Conservation (phyloP, 1,140 invertebrate species). For the Planococcus citri region DNA sequence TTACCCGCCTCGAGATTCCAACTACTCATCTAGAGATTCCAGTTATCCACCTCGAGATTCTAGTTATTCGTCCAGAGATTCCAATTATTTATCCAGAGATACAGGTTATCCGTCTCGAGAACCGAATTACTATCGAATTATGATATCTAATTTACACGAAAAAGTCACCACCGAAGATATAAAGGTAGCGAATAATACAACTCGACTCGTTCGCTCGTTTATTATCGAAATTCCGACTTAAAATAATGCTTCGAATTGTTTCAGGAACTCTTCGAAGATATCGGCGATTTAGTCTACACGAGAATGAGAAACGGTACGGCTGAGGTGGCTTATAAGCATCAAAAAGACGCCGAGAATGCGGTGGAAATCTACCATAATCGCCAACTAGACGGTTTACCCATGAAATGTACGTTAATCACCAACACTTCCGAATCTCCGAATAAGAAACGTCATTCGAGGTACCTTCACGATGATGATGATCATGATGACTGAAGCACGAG, state of each 20-base stretch:
- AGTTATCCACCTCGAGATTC: no score
- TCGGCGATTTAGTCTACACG: conserved; percentile 71
- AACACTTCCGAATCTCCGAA: neutral
- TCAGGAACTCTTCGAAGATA: conserved; percentile 82
- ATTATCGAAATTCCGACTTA: neutral
- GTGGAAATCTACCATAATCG: conserved; percentile 85
- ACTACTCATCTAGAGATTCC: no score
- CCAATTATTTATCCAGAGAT: no score
- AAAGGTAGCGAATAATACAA: conserved; percentile 50
- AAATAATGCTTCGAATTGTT: neutral
- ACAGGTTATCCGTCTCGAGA: neutral
- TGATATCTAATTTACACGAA: conserved; percentile 74
- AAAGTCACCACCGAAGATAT: conserved; percentile 81
- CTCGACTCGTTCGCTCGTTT: neutral
- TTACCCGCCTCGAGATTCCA: no score
- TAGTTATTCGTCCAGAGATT: no score
- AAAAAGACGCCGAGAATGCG: conserved; percentile 73
- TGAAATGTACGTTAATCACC: conserved; percentile 66
- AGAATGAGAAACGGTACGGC: conserved; percentile 69
- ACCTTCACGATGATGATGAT: no score
- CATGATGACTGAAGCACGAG: neutral
- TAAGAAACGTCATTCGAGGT: conserved; percentile 4
- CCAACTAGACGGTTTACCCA: conserved; percentile 71
- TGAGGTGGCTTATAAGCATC: conserved; percentile 74
- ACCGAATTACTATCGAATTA: conserved; percentile 45